Conservation (phyloP, 2,888 invertebrate species). For the Julus scandinavius region DNA sequence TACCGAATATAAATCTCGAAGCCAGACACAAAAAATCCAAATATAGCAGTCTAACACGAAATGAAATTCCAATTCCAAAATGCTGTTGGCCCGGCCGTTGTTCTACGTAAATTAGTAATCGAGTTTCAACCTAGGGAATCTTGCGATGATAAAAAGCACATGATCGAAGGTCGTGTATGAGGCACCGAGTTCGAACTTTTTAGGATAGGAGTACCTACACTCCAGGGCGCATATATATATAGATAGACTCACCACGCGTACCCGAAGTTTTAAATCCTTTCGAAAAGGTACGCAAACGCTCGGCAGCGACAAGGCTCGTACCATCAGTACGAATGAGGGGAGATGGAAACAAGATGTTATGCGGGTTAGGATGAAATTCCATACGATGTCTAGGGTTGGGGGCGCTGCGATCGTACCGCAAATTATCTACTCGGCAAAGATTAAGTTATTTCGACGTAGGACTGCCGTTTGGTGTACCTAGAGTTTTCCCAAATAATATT, state of each 20-base stretch:
- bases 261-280: background rate
- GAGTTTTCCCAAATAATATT: too few species aligned
- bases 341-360: background rate
- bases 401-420: background rate
- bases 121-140: too few species aligned
- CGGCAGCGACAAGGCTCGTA: background rate
- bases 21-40: background rate
- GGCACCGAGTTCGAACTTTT: background rate
- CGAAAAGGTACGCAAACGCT: background rate
- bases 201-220: background rate
- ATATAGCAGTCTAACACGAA: background rate
- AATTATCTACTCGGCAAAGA: too few species aligned
- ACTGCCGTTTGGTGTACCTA: too few species aligned
- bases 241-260: background rate
- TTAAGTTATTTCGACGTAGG: too few species aligned
- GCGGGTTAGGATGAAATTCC: too few species aligned
- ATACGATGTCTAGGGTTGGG: too few species aligned
- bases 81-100: background rate
- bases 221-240: too few species aligned
- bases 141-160: background rate
- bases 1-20: background rate
- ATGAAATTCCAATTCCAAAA: background rate
- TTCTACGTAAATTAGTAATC: background rate
- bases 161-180: background rate
- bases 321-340: background rate